A percentile compares a stretch with the other conserved stretches of the same genome.
Evolutionary conservation across 1,140 invertebrate genomes (phyloP).

Genomic region (Spodoptera frugiperda): DNA sequence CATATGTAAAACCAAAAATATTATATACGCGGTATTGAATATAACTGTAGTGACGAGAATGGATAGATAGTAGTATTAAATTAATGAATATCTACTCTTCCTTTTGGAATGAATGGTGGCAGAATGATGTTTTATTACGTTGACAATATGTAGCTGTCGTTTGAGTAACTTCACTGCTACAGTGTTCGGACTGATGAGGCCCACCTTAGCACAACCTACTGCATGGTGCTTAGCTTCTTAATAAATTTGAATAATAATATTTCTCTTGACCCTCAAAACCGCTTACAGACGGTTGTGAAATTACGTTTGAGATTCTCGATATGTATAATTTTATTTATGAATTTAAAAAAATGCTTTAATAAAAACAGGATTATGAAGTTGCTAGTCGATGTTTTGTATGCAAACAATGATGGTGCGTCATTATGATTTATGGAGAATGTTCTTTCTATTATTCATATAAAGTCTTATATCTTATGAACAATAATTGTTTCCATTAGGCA

Average conservation of each 20-base stretch:
- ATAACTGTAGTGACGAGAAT: slow-evolving; percentile 59
- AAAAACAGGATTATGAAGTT: slow-evolving; percentile 59
- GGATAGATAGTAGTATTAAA: slow-evolving; percentile 63
- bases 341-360: slow-evolving; percentile 54
- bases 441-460: slow-evolving; percentile 32
- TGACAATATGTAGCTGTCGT: slow-evolving; percentile 17
- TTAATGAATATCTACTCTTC: slow-evolving; percentile 56
- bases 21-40: slow-evolving; percentile 44
- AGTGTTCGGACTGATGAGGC: slow-evolving; percentile 55
- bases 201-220: slow-evolving; percentile 75
- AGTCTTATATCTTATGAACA: slow-evolving; percentile 44
- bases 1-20: slow-evolving; percentile 68
- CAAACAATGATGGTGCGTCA: slow-evolving; percentile 32
- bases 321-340: slow-evolving; percentile 43
- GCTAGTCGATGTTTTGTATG: slow-evolving; percentile 61
- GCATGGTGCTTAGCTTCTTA: slow-evolving; percentile 77
- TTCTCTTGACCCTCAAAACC: slow-evolving; percentile 61
- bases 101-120: slow-evolving; percentile 50
- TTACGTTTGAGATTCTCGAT: slow-evolving; percentile 73
- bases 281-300: slow-evolving; percentile 80
- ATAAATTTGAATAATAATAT: slow-evolving; percentile 53
- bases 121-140: slow-evolving; percentile 39
- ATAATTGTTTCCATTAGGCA: slow-evolving; percentile 54
- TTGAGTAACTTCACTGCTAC: slow-evolving; percentile 30
- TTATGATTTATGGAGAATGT: slow-evolving; percentile 38